Base-by-base conservation (phyloP, 2,113 vertebrate species). In the Tamias sibiricus region DNA sequence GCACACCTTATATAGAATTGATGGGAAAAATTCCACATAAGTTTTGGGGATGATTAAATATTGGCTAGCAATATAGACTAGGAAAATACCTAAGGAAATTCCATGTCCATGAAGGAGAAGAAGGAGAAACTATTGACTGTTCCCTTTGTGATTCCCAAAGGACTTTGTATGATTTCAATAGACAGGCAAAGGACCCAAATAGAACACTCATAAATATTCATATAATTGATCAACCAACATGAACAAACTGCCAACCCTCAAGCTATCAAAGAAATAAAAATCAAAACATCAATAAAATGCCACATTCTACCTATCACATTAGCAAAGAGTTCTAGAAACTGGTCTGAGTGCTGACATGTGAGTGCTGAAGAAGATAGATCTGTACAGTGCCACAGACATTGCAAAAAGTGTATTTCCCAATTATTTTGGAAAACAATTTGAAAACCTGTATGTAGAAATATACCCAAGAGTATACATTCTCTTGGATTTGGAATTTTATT, bases 241-340 rank as follows among this genome's bases (percentile, higher is more conserved):
- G 59, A 54, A 90, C 22, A 59, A 75, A 77, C 28, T 83, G 40
- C 28, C 57, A 54, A 28, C 49, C 44, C 37, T 66, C 17, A 80
- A 66, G 24, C 35, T 66, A 47, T 11, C 74, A 94, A 94, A 88
- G 40, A 88, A 86, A 86, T 30, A 76, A 32, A 94, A 76, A 72
- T 28, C 4, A 49, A 82, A 83, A 54, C 35, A 59, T 57, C 6
- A 54, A 71, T 49, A 74, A 83, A 81, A 94, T 69, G 14, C 40
- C 37, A 71, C 64, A 66, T 44, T 83, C 75, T 92, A 26, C 49
- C n/a, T 76, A 76, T 16, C 47, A 88, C 54, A 85, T 71, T 62
- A 49, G 59, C 37, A 54, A 82, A 44, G 59, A 81, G 62, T 44
- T 77, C 49, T 76, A 79, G 77, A 87, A 72, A 28, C 77, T 57